phyloP scores from a whole-genome alignment of 2,888 invertebrate genomes.

The Xiphydria camelus region DNA sequence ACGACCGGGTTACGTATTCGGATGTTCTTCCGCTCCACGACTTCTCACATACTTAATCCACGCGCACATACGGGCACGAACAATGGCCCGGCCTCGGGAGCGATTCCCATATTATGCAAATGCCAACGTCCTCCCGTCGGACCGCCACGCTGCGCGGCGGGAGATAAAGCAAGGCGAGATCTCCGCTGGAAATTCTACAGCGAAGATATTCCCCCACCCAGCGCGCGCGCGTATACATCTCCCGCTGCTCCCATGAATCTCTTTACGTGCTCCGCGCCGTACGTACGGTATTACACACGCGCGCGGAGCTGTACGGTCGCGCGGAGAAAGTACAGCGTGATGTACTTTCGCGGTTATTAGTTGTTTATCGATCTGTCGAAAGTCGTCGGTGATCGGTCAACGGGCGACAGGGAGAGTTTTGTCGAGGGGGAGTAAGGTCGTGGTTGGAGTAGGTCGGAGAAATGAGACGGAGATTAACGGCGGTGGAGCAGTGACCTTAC shows the following conservation, averaged over 20 bases:
- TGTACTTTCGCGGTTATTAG: too few species aligned
- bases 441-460: too few species aligned
- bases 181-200: too few species aligned
- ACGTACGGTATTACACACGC: too few species aligned
- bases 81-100: conserved; percentile 38
- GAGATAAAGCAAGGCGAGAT: background rate
- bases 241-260: too few species aligned
- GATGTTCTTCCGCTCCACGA: conserved; percentile 48
- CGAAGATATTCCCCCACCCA: conserved; percentile 20
- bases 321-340: too few species aligned
- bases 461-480: too few species aligned
- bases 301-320: too few species aligned
- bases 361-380: too few species aligned
- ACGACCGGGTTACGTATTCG: conserved; percentile 48
- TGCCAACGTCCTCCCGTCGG: conserved; percentile 23
- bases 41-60: conserved; percentile 44
- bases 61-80: conserved; percentile 35
- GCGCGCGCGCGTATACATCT: conserved; percentile 8
- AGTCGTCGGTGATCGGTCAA: background rate
- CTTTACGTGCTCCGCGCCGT: too few species aligned
- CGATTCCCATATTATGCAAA: conserved; percentile 46
- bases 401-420: background rate
- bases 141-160: background rate
- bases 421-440: background rate
- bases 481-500: too few species aligned